A percentile compares a stretch with the other conserved stretches of the same genome.
These are phyloP conservation scores for Stomorhina lunata DNA, from an alignment of 2,888 invertebrate genomes.

Conservation along the genomic window DNA sequence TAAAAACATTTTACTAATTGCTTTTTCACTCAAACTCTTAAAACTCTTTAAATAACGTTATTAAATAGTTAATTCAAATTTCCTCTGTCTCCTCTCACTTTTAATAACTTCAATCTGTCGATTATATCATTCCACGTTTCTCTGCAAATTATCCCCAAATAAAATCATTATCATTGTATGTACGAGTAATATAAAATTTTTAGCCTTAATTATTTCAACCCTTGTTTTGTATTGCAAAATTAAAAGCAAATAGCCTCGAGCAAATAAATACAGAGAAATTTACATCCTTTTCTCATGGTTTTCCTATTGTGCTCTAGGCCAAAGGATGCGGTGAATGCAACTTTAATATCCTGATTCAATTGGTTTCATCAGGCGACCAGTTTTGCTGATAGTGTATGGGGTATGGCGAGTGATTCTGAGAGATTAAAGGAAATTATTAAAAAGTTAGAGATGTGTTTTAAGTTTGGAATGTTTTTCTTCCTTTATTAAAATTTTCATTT, in stretches of 20 bases:
- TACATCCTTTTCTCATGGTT: slow-evolving; percentile 25
- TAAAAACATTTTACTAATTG: slow-evolving; percentile 22
- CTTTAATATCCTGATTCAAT: slow-evolving; percentile 41
- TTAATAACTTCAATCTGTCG: slow-evolving; percentile 2
- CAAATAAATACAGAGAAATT: slow-evolving; percentile 24
- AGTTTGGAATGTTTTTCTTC: too few species aligned
- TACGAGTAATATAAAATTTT: slow-evolving; percentile 38
- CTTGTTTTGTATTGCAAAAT: slow-evolving; percentile 49
- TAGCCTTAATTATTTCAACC: slow-evolving; percentile 53
- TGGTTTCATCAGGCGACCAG: slow-evolving; percentile 7
- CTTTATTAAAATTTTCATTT: too few species aligned
- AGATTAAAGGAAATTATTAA: too few species aligned
- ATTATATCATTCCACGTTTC: background rate
- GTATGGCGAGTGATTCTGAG: too few species aligned
- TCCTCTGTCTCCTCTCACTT: background rate
- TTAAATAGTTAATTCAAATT: background rate
- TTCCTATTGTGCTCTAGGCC: slow-evolving; percentile 27
- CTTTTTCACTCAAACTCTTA: background rate
- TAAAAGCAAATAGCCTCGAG: slow-evolving; percentile 51
- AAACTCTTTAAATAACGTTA: too few species aligned
- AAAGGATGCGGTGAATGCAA: slow-evolving; percentile 57
- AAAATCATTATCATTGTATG: too few species aligned
- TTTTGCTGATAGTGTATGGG: too few species aligned
- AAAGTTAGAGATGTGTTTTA: too few species aligned
- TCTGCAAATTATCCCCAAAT: slow-evolving; percentile 30